A percentile compares a stretch with the other conserved stretches of the same genome.
Evolutionary conservation across 2,888 invertebrate species (phyloP).

Genomic region (Tricholauxania praeusta): DNA sequence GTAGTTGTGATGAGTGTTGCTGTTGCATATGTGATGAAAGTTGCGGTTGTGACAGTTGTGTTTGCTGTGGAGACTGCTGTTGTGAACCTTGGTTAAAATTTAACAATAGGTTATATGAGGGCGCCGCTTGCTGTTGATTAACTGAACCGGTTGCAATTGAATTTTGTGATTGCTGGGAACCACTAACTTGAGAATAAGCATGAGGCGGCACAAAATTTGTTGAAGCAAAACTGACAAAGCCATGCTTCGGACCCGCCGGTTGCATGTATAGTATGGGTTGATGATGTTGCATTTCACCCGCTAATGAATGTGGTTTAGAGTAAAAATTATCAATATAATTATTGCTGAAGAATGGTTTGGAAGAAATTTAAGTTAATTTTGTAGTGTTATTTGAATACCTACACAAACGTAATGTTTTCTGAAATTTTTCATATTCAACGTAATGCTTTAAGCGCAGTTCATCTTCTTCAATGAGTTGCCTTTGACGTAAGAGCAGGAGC

Average conservation of each 20-base stretch:
- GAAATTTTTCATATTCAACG: slow-evolving; percentile 67
- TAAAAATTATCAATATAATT: neutral
- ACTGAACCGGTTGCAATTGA: slow-evolving; percentile 17
- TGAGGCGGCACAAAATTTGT: slow-evolving; percentile 37
- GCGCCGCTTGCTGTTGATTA: slow-evolving; percentile 24
- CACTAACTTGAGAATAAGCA: slow-evolving; percentile 41
- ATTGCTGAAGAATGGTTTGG: neutral
- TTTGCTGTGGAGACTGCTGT: slow-evolving; percentile 26
- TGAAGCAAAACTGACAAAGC: slow-evolving; percentile 44
- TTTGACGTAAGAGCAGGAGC: slow-evolving; percentile 63
- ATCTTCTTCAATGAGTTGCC: slow-evolving; percentile 67
- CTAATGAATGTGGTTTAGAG: slow-evolving; percentile 23
- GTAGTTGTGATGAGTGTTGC: slow-evolving; percentile 37
- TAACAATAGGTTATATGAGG: neutral
- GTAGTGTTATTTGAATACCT: slow-evolving; percentile 41
- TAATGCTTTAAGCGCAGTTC: slow-evolving; percentile 66
- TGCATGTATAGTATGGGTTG: slow-evolving; percentile 45
- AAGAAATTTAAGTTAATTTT: neutral
- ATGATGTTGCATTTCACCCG: slow-evolving; percentile 44
- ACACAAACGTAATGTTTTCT: slow-evolving; percentile 65
- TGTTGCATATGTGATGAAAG: slow-evolving; percentile 26
- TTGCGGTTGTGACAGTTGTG: slow-evolving; percentile 26
- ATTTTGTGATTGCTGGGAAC: slow-evolving; percentile 45
- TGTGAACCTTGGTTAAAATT: slow-evolving; percentile 30
- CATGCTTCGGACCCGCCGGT: slow-evolving; percentile 44